phyloP scores from a whole-genome alignment of 1,140 invertebrate species.

The Dendroctonus ponderosae region DNA sequence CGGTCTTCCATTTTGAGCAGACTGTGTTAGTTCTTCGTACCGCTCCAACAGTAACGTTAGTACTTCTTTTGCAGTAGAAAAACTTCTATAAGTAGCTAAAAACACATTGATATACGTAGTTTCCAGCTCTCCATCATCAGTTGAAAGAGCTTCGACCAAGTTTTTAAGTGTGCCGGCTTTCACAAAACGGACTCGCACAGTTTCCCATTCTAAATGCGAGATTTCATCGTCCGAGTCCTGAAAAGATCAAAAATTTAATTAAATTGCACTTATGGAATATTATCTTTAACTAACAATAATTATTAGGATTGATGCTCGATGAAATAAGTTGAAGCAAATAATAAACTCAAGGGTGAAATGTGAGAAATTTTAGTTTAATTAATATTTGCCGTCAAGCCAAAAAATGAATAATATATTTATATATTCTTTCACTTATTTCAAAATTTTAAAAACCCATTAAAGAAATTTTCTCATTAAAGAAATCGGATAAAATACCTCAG shows the following conservation, averaged over 20 bases:
- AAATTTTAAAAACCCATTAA: too few relatives aligned
- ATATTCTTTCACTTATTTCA: too few relatives aligned
- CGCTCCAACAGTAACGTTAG: constrained; percentile 77
- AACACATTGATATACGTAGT: constrained; percentile 98
- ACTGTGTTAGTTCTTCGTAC: constrained; percentile 63
- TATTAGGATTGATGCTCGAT: too few relatives aligned
- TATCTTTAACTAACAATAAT: too few relatives aligned
- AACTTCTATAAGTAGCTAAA: constrained; percentile 87
- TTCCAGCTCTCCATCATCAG: constrained; percentile 92
- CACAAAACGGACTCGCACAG: constrained; percentile 91
- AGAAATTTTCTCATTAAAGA: too few relatives aligned
- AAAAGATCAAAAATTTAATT: constrained; percentile 13
- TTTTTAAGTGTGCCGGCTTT: constrained; percentile 94
- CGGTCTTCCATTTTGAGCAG: constrained; percentile 50
- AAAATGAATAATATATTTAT: too few relatives aligned
- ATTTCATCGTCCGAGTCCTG: constrained; percentile 86
- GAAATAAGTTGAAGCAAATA: too few relatives aligned
- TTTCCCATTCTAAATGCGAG: constrained; percentile 98
- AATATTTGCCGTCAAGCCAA: too few relatives aligned
- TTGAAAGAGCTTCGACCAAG: constrained; percentile 88
- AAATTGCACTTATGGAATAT: too few relatives aligned
- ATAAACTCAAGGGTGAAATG: background rate
- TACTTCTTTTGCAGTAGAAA: constrained; percentile 78
- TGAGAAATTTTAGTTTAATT: background rate
- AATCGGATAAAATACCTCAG: too few relatives aligned